A percentile compares a stretch with the other conserved stretches of the same genome.
Evolutionary conservation across 2,888 invertebrate species (phyloP).

Genomic region (Cheilosia pagana): DNA sequence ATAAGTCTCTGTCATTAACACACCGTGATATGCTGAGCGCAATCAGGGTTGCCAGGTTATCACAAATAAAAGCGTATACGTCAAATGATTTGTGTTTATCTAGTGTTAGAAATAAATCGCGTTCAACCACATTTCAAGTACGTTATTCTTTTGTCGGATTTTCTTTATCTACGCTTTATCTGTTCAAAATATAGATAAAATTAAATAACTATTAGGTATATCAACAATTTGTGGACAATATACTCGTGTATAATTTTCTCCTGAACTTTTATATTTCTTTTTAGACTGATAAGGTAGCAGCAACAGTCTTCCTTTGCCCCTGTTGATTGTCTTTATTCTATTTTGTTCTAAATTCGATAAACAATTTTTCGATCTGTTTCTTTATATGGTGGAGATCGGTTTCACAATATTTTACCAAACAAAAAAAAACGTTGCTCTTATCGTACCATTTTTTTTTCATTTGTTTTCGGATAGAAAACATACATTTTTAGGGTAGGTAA

Average conservation of each 20-base stretch:
- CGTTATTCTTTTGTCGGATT: conserved; percentile 55
- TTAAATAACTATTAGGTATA: conserved; percentile 57
- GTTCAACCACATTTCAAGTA: conserved; percentile 51
- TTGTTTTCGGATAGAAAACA: conserved; percentile 50
- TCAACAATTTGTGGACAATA: conserved; percentile 52
- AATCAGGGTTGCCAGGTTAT: conserved; percentile 30
- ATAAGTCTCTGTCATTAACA: conserved; percentile 21
- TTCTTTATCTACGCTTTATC: conserved; percentile 67
- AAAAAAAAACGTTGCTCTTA: conserved; percentile 45
- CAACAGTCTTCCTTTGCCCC: conserved; percentile 44
- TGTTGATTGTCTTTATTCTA: conserved; percentile 59
- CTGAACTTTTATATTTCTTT: conserved; percentile 18
- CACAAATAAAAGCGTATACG: conserved; percentile 1
- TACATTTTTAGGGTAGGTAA: conserved; percentile 36
- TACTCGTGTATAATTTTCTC: conserved; percentile 3
- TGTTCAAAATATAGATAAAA: conserved; percentile 62
- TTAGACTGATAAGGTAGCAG: conserved; percentile 47
- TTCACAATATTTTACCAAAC: conserved; percentile 32
- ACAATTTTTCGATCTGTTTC: conserved; percentile 24
- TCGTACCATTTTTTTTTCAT: conserved; percentile 23
- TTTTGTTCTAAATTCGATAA: conserved; percentile 62
- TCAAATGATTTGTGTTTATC: not conserved
- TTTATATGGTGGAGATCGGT: conserved; percentile 21
- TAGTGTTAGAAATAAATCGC: conserved; percentile 34
- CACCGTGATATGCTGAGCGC: not conserved